A percentile compares a stretch with the other conserved stretches of the same genome.
phyloP scores from a whole-genome alignment of 2,888 invertebrate genomes.

The Alviniconcha strummeri region DNA sequence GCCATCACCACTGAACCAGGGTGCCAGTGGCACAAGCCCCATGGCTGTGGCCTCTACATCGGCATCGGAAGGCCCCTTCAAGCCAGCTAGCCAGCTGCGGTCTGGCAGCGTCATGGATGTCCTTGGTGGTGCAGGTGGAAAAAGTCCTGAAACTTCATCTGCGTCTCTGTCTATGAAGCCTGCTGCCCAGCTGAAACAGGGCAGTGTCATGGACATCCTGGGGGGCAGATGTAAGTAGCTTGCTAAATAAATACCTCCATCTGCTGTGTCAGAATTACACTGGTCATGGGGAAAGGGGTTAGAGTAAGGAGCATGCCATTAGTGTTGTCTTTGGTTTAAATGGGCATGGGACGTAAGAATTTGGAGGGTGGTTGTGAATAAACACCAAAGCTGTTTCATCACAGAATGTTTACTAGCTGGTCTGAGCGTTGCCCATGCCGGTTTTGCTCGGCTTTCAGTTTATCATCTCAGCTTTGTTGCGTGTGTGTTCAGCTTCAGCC shows the following conservation, averaged over 20 bases:
- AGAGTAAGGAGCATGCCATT: no score
- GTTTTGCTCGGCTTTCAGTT: no score
- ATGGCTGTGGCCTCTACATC: not conserved
- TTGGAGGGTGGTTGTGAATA: no score
- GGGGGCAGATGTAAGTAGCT: conserved; percentile 33
- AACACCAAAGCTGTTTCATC: no score
- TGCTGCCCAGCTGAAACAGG: conserved; percentile 42
- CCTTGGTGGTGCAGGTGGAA: conserved; percentile 46
- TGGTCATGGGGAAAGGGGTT: no score
- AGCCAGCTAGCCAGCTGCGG: conserved; percentile 57
- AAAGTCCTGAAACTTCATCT: not conserved
- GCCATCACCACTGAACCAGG: not conserved
- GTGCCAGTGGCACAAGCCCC: not conserved
- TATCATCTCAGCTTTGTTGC: no score
- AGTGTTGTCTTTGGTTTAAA: no score
- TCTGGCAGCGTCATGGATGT: conserved; percentile 68
- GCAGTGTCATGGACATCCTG: conserved; percentile 62
- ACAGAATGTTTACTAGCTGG: no score
- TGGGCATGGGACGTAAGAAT: no score
- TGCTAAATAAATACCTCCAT: no score
- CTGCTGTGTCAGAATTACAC: no score
- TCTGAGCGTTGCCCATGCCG: no score
- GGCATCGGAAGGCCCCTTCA: conserved; percentile 37
- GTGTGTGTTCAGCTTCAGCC: not conserved
- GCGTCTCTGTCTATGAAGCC: not conserved